Base-by-base conservation (phyloP, 2,797 vertebrate species). In the Jordanella pulchra region DNA sequence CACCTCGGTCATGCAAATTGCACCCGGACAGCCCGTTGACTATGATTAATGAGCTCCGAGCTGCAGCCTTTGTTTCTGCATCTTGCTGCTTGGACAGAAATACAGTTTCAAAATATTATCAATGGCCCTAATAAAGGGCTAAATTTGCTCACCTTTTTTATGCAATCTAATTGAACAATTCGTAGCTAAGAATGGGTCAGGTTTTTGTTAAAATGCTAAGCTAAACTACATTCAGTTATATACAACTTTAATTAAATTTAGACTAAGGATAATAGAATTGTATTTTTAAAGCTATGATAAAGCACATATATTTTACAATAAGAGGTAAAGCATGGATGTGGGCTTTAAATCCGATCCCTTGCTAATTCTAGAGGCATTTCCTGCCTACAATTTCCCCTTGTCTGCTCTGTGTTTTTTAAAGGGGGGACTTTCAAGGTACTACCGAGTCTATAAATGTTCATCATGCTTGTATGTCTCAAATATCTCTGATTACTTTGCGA, bases 21-120 rank as follows among this genome's bases (percentile, higher is more conserved):
- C 96, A 95, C 94, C 94, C 94, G 93, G 95, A 95, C 96, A 96
- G 96, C 96, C 96, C 96, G 96, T 97, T 97, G 97, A 99, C 97
- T 97, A 96, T 97, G 98, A 99, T 99, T 98, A 98, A 99, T 99
- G 97, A 98, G 96, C 95, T 94, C 94, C 93, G 94, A 23, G 95
- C 96, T 94, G 95, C 96, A 93, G 95, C 95, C 96, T 99, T 98
- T 99, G 97, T 99, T 97, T 97, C 96, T 94, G 91, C 94, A 93
- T 95, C 94, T 92, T 94, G 95, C 96, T 95, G 93, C 97, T 98
- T 97, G 97, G 95, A 96, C 95, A 96, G 97, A 98, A 98, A 98
- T 96, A 97, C 97, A 96, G 97, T 98, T 96, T 96, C 96, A 96
- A 98, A 99, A 97, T 97, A 98, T 97, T 97, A 98, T 97, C 96